Conservation (phyloP, 2,113 vertebrate species). For the Catharus fuscescens region DNA sequence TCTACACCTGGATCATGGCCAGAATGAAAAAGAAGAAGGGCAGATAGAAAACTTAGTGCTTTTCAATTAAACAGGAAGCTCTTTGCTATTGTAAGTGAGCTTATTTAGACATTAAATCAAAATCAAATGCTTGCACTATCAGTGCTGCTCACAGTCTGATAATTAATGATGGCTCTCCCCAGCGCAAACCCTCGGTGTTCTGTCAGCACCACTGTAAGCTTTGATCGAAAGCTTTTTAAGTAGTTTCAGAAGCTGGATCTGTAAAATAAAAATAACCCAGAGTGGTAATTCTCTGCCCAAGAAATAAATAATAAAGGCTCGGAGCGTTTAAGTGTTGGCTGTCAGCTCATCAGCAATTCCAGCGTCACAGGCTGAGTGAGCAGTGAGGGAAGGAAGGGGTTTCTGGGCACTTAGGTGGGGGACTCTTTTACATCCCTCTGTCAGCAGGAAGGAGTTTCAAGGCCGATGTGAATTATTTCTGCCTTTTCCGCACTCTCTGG, state of each 20-base stretch:
- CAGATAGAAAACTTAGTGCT: conserved; percentile 46
- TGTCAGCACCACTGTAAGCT: conserved; percentile 55
- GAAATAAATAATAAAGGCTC: conserved; percentile 64
- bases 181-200: background rate
- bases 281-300: conserved; percentile 45
- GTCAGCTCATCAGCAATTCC: conserved; percentile 26
- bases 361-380: background rate
- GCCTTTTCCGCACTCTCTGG: background rate
- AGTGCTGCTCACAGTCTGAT: conserved; percentile 55
- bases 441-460: background rate
- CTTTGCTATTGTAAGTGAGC: conserved; percentile 40
- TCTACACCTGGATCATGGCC: conserved; percentile 45
- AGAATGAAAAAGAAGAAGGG: conserved; percentile 4
- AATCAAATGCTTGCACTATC: conserved; percentile 57
- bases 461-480: background rate
- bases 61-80: conserved; percentile 60
- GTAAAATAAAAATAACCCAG: conserved; percentile 52
- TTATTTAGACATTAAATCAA: conserved; percentile 72
- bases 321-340: conserved; percentile 17
- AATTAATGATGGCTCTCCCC: conserved; percentile 65
- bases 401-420: background rate
- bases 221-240: conserved; percentile 72
- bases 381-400: background rate
- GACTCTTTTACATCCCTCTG: background rate
- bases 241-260: conserved; percentile 62